Evolutionary conservation across 2,113 vertebrate genomes (phyloP), one percentile per base, ranked within the genome.

Genomic region (Ictalurus punctatus): DNA sequence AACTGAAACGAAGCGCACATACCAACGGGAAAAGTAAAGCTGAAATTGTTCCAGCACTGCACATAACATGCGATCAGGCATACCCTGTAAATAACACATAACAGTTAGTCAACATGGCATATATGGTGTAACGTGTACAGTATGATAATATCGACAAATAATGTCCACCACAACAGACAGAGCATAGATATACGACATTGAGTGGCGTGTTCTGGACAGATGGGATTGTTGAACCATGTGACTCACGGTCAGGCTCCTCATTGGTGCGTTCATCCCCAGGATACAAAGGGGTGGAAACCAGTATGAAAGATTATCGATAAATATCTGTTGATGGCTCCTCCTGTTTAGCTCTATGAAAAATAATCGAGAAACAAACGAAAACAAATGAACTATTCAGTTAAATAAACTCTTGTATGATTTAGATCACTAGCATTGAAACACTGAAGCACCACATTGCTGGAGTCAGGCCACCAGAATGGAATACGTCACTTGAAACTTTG

Each of bases 11-110:
- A 96, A 96, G 95, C 95, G 94, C 96, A 96, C 96, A 96, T 96
- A 96, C 96, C 96, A 96, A 96, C 95, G 95, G 95, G 95, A 95
- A 96, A 96, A 96, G 95, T 96, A 96, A 96, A 96, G 96, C 95
- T 96, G 96, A 96, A 96, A 96, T 96, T 96, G 95, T 94, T 96
- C 95, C 95, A 96, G 95, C 95, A 96, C 95, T 95, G 96, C 95
- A 96, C 95, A 96, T 95, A 96, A 96, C 96, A 96, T 96, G 96
- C 96, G 95, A 96, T 96, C 95, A 96, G 96, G 95, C 96, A 96
- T 95, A 95, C 95, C 96, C 96, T 96, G 96, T 94, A 95, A 96
- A 96, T 96, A 95, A 96, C 96, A 96, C 95, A 96, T 93, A 94
- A 96, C 95, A 96, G 95, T 96, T 96, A 96, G 96, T 96, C 93